A percentile compares a stretch with the other conserved stretches of the same genome.
These are phyloP conservation scores for Brachionus angularis DNA, from an alignment of 1,140 invertebrate species.

Conservation along the genomic window DNA sequence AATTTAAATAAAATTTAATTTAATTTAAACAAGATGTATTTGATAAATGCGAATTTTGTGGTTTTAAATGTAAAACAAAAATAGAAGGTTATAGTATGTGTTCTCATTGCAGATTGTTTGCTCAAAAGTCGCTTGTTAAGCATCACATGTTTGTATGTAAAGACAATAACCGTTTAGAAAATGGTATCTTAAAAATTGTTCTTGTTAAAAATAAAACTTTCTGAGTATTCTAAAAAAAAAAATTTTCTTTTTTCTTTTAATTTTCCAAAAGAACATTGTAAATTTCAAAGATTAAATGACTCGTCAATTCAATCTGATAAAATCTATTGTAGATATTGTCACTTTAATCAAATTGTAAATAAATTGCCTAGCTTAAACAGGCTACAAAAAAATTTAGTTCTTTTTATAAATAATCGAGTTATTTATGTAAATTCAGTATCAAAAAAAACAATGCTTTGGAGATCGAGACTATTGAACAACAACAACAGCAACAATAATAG, in stretches of 20 bases:
- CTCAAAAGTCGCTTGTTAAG: conserved; percentile 25
- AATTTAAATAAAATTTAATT: no score
- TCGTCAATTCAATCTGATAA: conserved; percentile 6
- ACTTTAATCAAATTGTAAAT: conserved; percentile 29
- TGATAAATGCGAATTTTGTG: conserved; percentile 19
- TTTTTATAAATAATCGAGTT: conserved; percentile 43
- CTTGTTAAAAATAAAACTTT: no score
- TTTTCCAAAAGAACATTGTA: conserved; percentile 29
- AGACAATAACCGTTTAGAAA: conserved; percentile 1
- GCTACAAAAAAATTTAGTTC: conserved; percentile 33
- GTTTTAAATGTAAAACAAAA: conserved; percentile 22
- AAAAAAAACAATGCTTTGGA: conserved; percentile 43
- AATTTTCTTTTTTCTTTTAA: neutral
- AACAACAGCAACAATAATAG: no score
- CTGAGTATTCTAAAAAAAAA: conserved; percentile 6
- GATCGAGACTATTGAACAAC: neutral
- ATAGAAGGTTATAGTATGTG: conserved; percentile 27
- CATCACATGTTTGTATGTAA: conserved; percentile 43
- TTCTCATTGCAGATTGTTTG: conserved; percentile 16
- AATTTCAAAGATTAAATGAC: conserved; percentile 15
- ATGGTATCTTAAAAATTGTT: neutral
- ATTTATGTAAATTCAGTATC: conserved; percentile 39
- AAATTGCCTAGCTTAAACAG: conserved; percentile 23
- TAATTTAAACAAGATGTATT: no score
- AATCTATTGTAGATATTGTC: conserved; percentile 38